Conservation (phyloP, 2,113 vertebrate species). For the Mormyrus lacerda region DNA sequence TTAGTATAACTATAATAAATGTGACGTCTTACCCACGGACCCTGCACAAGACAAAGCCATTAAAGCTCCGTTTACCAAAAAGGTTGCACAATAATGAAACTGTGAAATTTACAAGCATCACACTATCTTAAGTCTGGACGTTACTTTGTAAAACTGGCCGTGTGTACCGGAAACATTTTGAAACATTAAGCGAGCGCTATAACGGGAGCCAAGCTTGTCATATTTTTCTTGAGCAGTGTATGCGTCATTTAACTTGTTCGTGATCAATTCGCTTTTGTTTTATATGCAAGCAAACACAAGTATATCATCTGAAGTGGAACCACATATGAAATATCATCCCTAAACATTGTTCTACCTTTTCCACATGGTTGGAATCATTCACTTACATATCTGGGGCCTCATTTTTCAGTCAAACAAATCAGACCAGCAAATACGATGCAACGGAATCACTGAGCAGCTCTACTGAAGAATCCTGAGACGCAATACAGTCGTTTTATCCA, state of each 20-base stretch:
- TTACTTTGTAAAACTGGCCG: not conserved
- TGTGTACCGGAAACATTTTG: not conserved
- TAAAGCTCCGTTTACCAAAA: not conserved
- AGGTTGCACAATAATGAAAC: not conserved
- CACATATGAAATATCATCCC: not conserved
- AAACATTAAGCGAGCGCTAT: not conserved
- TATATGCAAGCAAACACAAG: not conserved
- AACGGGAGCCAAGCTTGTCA: not conserved
- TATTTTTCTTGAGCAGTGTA: not conserved
- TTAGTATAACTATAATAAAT: not conserved
- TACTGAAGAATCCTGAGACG: not conserved
- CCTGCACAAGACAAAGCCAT: not conserved
- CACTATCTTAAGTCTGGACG: not conserved
- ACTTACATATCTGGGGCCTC: not conserved
- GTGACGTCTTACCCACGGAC: not conserved
- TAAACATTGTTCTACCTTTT: not conserved
- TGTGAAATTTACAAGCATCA: not conserved
- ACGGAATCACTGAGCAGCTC: not conserved
- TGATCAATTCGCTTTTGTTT: not conserved
- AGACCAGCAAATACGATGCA: not conserved
- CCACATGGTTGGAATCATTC: not conserved
- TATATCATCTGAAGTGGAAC: not conserved
- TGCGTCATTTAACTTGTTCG: not conserved
- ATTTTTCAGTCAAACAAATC: not conserved
- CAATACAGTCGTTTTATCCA: not conserved